A percentile compares a stretch with the other conserved stretches of the same genome.
Evolutionary conservation across 2,113 vertebrate genomes (phyloP).

Genomic region (Nestor notabilis): DNA sequence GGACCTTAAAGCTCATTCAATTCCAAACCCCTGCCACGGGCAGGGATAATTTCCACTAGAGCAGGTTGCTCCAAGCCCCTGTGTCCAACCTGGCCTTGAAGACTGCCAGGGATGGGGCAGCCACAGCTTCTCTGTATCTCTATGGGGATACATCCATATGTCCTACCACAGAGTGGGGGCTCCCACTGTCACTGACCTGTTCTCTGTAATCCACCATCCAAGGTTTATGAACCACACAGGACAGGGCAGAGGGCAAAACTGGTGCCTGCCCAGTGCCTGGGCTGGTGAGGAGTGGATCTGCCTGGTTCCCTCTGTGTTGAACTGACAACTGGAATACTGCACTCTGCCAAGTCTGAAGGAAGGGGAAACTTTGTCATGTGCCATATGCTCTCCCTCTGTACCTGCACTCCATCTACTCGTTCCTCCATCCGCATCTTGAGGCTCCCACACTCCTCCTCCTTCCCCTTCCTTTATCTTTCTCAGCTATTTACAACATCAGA

Average conservation of each 20-base stretch:
- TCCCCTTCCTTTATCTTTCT: not conserved
- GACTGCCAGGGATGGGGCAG: not conserved
- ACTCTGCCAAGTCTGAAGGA: not conserved
- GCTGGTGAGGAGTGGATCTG: rapidly evolving
- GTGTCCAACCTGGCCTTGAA: not conserved
- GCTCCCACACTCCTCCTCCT: not conserved
- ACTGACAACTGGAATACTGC: not conserved
- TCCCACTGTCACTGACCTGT: rapidly evolving
- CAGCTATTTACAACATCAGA: not conserved
- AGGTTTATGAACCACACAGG: rapidly evolving
- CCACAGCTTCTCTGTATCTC: not conserved
- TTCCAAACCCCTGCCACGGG: not conserved
- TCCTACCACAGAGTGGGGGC: not conserved
- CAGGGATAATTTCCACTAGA: not conserved
- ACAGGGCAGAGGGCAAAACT: not conserved
- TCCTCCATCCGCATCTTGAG: not conserved
- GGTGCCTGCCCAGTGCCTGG: rapidly evolving
- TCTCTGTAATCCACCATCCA: rapidly evolving
- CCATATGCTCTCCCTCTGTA: not conserved
- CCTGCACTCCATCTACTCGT: not conserved
- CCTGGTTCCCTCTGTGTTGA: not conserved
- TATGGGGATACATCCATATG: not conserved
- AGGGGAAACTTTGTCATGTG: rapidly evolving
- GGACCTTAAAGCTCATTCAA: not conserved
- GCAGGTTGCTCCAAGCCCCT: not conserved